phyloP scores from a whole-genome alignment of 2,113 vertebrate species.

The Morphnarchus princeps region DNA sequence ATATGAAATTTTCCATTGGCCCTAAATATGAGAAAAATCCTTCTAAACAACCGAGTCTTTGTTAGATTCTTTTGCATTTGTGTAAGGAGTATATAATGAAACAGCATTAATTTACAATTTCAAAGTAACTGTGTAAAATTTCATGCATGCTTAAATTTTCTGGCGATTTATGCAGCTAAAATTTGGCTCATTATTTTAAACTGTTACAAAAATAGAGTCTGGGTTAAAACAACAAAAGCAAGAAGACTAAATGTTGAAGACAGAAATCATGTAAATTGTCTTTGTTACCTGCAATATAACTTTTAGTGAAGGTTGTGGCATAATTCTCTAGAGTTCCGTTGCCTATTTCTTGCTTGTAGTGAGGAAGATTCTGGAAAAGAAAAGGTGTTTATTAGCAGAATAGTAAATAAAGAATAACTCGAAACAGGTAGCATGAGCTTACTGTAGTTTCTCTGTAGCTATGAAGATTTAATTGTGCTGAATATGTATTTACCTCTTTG shows the following conservation, averaged over 20 bases:
- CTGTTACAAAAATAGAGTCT: neutral
- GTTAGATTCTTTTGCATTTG: neutral
- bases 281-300: neutral
- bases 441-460: neutral
- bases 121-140: neutral
- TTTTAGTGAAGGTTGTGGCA: neutral
- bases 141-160: neutral
- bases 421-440: neutral
- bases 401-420: neutral
- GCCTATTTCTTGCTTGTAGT: neutral
- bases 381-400: neutral
- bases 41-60: neutral
- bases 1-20: neutral
- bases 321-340: neutral
- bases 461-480: neutral
- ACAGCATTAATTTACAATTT: neutral
- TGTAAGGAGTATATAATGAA: neutral
- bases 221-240: neutral
- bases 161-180: neutral
- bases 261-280: neutral
- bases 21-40: neutral
- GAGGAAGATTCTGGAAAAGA: neutral
- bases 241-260: neutral
- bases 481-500: neutral
- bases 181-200: conserved; percentile 6